Percentiles rank a stretch among this genome's conserved stretches.
Evolutionary conservation across 1,140 invertebrate species (phyloP).

Genomic region (Heliconius congener): DNA sequence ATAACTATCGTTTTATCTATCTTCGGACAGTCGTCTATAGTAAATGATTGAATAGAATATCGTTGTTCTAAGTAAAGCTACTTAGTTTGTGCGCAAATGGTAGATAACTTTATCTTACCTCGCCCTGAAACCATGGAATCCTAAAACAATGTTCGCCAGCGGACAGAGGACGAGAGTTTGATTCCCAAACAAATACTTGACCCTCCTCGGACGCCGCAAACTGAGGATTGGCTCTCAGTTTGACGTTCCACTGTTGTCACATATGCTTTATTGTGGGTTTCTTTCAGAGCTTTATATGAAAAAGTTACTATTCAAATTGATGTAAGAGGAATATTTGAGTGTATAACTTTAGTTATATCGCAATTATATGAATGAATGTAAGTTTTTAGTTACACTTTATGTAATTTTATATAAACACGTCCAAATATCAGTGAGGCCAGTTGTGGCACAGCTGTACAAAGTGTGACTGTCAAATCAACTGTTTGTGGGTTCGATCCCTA

Average conservation of each 20-base stretch:
- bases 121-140: conserved; percentile 30
- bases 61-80: not conserved
- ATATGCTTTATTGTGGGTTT: conserved; percentile 8
- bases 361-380: too few relatives aligned
- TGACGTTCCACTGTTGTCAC: conserved; percentile 31
- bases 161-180: conserved; percentile 39
- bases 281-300: not conserved
- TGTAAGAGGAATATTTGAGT: not conserved
- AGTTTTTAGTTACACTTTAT: too few relatives aligned
- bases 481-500: too few relatives aligned
- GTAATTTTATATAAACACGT: too few relatives aligned
- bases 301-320: not conserved
- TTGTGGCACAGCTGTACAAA: too few relatives aligned
- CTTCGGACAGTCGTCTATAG: not conserved
- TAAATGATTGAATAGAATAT: not conserved
- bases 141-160: conserved; percentile 37
- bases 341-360: not conserved
- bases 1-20: too few relatives aligned
- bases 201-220: conserved; percentile 44
- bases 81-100: conserved; percentile 15
- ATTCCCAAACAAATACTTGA: conserved; percentile 45
- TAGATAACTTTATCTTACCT: conserved; percentile 37
- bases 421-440: too few relatives aligned
- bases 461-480: too few relatives aligned
- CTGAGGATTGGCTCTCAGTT: conserved; percentile 39